These are phyloP conservation scores for Lemur catta DNA, from an alignment of 2,797 vertebrate species.

Conservation along the genomic window DNA sequence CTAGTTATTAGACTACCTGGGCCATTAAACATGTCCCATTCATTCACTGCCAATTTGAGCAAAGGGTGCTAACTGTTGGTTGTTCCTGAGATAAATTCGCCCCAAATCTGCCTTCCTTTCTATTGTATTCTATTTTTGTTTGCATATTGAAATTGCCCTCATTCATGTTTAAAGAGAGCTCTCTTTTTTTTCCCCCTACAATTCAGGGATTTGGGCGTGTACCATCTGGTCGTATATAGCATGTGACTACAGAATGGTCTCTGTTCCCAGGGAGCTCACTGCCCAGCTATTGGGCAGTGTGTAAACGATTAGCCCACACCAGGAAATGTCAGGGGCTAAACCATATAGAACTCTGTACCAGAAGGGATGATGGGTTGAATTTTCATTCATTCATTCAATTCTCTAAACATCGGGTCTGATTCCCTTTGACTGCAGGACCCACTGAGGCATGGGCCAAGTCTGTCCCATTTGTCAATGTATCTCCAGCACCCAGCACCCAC, in stretches of 20 bases:
- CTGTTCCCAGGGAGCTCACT: not conserved
- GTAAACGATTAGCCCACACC: not conserved
- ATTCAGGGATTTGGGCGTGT: not conserved
- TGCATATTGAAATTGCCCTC: not conserved
- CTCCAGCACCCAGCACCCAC: not conserved
- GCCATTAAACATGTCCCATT: not conserved
- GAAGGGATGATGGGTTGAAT: not conserved
- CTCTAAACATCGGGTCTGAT: not conserved
- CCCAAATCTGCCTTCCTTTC: not conserved
- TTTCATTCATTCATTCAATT: not conserved
- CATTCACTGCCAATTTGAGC: not conserved
- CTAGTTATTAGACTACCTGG: not conserved
- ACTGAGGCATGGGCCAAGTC: not conserved
- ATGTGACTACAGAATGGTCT: not conserved
- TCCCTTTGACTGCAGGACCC: not conserved
- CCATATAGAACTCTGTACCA: not conserved
- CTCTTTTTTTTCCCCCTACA: not conserved
- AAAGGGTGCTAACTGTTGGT: not conserved
- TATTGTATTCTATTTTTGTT: conserved; percentile 17
- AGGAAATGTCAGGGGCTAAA: not conserved
- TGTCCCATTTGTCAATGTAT: not conserved
- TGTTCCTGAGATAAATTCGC: not conserved
- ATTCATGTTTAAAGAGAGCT: not conserved
- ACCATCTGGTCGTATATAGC: not conserved
- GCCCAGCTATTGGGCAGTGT: not conserved